Base-by-base conservation (phyloP, 2,888 invertebrate species). In the Cryptocephalus moraei region DNA sequence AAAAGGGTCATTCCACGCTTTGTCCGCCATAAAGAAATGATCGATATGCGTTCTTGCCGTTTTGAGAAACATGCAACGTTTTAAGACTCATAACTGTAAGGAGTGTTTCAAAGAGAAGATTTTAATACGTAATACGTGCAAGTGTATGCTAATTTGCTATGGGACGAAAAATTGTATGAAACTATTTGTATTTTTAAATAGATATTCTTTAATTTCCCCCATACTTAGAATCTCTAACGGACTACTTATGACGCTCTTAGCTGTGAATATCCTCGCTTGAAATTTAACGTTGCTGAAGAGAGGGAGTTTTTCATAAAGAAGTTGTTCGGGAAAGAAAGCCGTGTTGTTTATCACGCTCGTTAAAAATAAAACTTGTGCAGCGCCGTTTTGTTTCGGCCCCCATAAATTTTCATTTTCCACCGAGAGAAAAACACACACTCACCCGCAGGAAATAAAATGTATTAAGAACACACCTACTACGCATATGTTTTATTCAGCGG, bases 401-500 rank as follows among this genome's bases (percentile, higher is more conserved):
- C 41, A 56, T 55, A 55, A 52, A 56, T 58, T 58, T 54, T 52
- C 53, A 53, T 58, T 54, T 53, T 44, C 50, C 32, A 41, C 31
- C 43, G 48, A 44, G 39, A 39, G 47, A 45, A 49, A 50, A 22
- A 22, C 22, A 22, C 6, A 22, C 22, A 22, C 22, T 4, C 22
- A 4, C 22, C 6, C 22, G 6, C 22, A 54, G 50, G 49, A 53
- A 51, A 54, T 52, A 49, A 52, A 54, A 51, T 48, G 51, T 49
- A 56, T 56, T 49, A 49, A 22, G 46, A 50, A 51, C 50, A 52
- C 53, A 52, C 53, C 53, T 52, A 53, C 52, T 48, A 52, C 52
- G 52, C 54, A 55, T 57, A 56, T 54, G 56, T 56, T 57, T 53
- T 50, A 54, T 56, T 54, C 52, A 55, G 45, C 39, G 44, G 11